Base-by-base conservation (phyloP, 2,797 vertebrate species). In the Sibirionetta formosa region DNA sequence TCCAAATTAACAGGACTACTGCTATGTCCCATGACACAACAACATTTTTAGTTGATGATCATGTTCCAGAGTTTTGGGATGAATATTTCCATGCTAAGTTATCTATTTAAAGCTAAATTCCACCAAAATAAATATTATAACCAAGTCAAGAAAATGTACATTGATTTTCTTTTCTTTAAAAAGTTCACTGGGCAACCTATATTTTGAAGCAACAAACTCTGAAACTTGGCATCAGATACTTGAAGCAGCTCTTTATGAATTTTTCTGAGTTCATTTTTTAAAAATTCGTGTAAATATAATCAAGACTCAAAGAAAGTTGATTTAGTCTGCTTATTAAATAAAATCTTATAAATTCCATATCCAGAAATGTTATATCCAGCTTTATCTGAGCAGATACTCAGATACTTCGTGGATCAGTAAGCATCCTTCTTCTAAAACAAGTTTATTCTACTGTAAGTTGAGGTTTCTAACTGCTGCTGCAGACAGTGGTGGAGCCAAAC, bases 101-200 rank as follows among this genome's bases (percentile, higher is more conserved):
- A 38, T 4, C 9, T 61, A 35, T 46, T 60, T 56, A 16, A 57
- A 22, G 24, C 7, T 50, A 66, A 84, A 60, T 56, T 35, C n/a
- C 56, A 4, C 7, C 6, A n/a, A 40, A 85, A 51, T 13, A 70
- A 38, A 16, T 22, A 70, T 20, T 14, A n/a, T 22, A 22, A 14
- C 26, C 18, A 69, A 66, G 2, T 57, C 22, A 68, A 63, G 31
- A 61, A 7, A 60, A 73, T 86, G 40, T 63, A 33, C 14, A 73
- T 77, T 50, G 4, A 61, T 42, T 40, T 24, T 42, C 68, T 70
- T 60, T 40, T 36, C 13, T 48, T 86, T 48, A 19, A 19, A 78
- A 78, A 9, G 0, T 5, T 61, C 18, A 58, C 22, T 71, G 17
- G 1, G 6, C 54, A 46, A 48, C 7, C 1, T 24, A 6, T 40